Percentiles rank a stretch among this genome's conserved stretches.
These are phyloP conservation scores for Lepidurus apus DNA, from an alignment of 1,140 invertebrate genomes.

Conservation along the genomic window DNA sequence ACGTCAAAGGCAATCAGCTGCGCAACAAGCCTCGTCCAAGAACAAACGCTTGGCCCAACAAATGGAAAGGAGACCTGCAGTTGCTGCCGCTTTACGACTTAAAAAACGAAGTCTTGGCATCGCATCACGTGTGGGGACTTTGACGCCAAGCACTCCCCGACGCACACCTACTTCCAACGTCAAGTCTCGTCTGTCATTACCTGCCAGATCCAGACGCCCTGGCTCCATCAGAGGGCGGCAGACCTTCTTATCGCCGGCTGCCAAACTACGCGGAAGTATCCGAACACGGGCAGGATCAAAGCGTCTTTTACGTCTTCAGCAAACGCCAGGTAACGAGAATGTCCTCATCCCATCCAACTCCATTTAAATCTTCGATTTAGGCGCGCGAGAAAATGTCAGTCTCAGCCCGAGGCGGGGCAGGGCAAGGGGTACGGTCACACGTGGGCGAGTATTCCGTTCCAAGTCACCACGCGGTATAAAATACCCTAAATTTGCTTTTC, in stretches of 20 bases:
- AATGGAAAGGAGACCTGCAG: conserved; percentile 50
- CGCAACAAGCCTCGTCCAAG: conserved; percentile 44
- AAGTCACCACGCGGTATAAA: background rate
- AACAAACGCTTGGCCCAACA: conserved; percentile 50
- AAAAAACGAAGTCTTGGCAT: conserved; percentile 42
- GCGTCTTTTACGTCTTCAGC: background rate
- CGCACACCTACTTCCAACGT: conserved; percentile 1
- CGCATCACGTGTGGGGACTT: background rate
- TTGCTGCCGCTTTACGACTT: conserved; percentile 47
- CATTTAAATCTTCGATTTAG: background rate
- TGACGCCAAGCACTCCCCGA: conserved; percentile 12
- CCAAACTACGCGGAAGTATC: conserved; percentile 10
- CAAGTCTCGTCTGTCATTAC: conserved; percentile 23
- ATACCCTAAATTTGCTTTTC: too few relatives aligned
- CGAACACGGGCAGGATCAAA: background rate
- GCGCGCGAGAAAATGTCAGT: background rate
- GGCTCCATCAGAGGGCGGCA: conserved; percentile 4
- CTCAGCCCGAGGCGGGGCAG: background rate
- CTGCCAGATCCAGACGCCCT: conserved; percentile 1
- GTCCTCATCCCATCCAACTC: background rate
- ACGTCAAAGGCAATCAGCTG: background rate
- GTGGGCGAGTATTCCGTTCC: background rate
- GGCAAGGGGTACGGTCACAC: background rate
- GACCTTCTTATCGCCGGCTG: background rate
- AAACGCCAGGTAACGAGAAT: background rate